Percentiles rank a stretch among this genome's conserved stretches.
phyloP scores from a whole-genome alignment of 2,113 vertebrate genomes.

The Lipotes vexillifer region DNA sequence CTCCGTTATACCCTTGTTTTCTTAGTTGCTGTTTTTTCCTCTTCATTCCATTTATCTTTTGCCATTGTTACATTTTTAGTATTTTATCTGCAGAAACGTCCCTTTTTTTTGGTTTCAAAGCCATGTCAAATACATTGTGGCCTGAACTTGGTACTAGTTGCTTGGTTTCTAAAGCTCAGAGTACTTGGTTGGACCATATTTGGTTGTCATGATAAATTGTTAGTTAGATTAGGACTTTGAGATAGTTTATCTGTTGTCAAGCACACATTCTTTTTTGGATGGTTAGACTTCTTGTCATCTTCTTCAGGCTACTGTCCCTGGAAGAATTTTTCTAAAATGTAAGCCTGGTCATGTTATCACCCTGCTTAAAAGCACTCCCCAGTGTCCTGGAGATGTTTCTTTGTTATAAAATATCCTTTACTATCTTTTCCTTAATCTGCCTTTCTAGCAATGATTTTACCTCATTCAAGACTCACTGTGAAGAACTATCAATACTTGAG shows the following conservation, averaged over 20 bases:
- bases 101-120: not conserved
- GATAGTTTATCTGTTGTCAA: not conserved
- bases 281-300: not conserved
- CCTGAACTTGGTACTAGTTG: not conserved
- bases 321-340: constrained; percentile 7
- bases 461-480: not conserved
- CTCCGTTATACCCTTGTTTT: not conserved
- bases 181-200: not conserved
- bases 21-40: not conserved
- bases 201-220: not conserved
- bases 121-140: not conserved
- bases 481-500: not conserved
- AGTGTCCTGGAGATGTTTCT: not conserved
- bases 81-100: not conserved
- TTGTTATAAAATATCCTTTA: not conserved
- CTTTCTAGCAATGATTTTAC: not conserved
- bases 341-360: not conserved
- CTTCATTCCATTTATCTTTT: not conserved
- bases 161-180: constrained; percentile 28
- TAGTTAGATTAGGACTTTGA: constrained; percentile 34
- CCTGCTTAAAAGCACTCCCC: not conserved
- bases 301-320: not conserved
- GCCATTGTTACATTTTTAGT: not conserved
- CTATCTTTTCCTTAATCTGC: not conserved
- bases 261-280: constrained; percentile 2